Conservation (phyloP, 2,797 vertebrate species). For the Heterohyrax brucei region DNA sequence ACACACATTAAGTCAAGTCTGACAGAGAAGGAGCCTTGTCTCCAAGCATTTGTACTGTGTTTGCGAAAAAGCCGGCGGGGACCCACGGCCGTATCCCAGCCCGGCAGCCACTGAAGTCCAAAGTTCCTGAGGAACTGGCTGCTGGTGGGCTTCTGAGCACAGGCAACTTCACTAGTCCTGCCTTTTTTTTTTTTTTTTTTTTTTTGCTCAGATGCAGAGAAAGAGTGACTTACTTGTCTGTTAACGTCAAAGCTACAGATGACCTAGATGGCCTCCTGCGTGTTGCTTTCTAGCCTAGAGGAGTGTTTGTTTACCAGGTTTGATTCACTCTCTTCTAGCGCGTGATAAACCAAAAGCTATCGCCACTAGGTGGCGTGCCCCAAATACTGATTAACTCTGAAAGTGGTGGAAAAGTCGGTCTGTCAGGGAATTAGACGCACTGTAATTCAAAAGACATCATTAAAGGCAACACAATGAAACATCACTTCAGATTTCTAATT, state of each 20-base stretch:
- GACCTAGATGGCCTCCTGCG: conserved; percentile 4
- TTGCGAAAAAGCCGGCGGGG: conserved; percentile 22
- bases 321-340: conserved; percentile 40
- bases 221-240: conserved; percentile 31
- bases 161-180: background rate
- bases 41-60: background rate
- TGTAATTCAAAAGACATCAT: background rate
- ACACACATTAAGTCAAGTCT: conserved; percentile 19
- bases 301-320: conserved; percentile 62
- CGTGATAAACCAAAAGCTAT: conserved; percentile 71
- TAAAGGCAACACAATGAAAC: background rate
- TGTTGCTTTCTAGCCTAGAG: conserved; percentile 24
- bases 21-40: conserved; percentile 22
- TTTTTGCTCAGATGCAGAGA: conserved; percentile 2
- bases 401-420: background rate
- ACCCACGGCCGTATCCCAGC: background rate
- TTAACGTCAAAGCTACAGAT: conserved; percentile 16
- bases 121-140: background rate
- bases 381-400: conserved; percentile 85
- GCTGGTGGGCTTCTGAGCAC: background rate
- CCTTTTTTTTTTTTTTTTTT: conserved; percentile 48
- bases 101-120: background rate
- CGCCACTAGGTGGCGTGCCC: conserved; percentile 91
- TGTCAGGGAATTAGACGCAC: conserved; percentile 31
- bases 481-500: conserved; percentile 42